Evolutionary conservation across 2,113 vertebrate species (phyloP), one percentile per base, ranked within the genome.

Genomic region (Pseudorectes ferrugineus): DNA sequence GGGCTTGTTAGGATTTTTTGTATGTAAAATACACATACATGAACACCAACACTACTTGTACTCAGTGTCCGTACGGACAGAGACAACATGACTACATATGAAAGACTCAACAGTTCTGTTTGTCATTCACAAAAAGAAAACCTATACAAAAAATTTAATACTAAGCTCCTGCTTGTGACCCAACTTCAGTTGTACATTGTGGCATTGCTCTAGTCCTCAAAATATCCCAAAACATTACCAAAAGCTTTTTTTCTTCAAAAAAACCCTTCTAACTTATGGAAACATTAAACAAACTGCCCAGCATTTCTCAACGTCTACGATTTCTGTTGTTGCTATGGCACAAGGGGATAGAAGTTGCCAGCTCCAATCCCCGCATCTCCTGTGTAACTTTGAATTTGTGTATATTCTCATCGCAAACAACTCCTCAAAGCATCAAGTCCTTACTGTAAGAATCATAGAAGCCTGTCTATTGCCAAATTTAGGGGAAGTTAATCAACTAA

Each of bases 41-140:
- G 24, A 85, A 52, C 33, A 73, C 9, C 28, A 46, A 36, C 9
- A 22, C 42, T 21, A 28, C 28, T 12, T 14, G 35, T 2, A 43
- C 8, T 16, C 40, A 9, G 20, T 4, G 51, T 8, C 46, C 62
- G 7, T 10, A 75, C 66, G 35, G 59, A 51, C 24, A 59, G 16
- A 79, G 6, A 16, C 8, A 79, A 11, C 5, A 12, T 0, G 7
- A 22, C 12, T 3, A 26, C 1, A 12, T 3, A 51, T 16, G 42
- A 54, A 61, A 77, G 25, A 28, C 19, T 66, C 33, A 23, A 28
- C 33, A 46, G 33, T 18, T 70, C 26, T 7, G 0, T 0, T 5
- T 5, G 3, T 6, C 28, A 36, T 10, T 73, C 22, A 51, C 59
- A 73, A 22, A 33, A 54, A 68, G 3, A 57, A 82, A 88, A 40